These are phyloP conservation scores for Thinocorus orbignyianus DNA, from an alignment of 2,113 vertebrate species.

Conservation along the genomic window DNA sequence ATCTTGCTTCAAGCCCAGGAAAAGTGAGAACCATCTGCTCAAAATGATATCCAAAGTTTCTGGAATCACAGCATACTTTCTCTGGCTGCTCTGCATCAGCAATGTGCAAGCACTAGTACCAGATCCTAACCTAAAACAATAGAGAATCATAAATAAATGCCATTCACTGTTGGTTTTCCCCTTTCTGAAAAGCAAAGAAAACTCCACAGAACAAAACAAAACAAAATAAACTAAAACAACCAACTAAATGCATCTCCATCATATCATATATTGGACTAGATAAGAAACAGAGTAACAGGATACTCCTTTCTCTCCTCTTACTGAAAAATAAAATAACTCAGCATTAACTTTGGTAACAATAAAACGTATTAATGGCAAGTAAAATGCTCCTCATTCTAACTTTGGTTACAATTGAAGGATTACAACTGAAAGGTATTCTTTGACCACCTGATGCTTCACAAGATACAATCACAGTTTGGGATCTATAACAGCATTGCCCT, in stretches of 20 bases:
- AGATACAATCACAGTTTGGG: neutral
- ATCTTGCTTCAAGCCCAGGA: neutral
- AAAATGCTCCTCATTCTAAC: neutral
- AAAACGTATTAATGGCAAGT: neutral
- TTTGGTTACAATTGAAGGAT: neutral
- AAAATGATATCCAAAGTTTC: neutral
- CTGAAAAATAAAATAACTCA: neutral
- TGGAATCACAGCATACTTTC: accelerated
- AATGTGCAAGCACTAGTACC: accelerated
- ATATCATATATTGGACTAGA: neutral
- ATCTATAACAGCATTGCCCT: neutral
- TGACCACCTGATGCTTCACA: neutral
- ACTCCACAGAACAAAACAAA: neutral
- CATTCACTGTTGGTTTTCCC: neutral
- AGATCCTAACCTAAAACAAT: neutral
- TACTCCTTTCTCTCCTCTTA: neutral
- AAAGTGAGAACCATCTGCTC: neutral
- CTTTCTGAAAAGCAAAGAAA: neutral
- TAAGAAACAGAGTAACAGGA: neutral
- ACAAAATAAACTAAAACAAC: no score
- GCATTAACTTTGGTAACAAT: neutral
- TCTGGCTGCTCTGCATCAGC: neutral
- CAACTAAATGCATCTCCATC: neutral
- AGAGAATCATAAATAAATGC: neutral
- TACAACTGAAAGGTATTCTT: neutral